Evolutionary conservation across 2,888 invertebrate genomes (phyloP).

Genomic region (Elegia similella): DNA sequence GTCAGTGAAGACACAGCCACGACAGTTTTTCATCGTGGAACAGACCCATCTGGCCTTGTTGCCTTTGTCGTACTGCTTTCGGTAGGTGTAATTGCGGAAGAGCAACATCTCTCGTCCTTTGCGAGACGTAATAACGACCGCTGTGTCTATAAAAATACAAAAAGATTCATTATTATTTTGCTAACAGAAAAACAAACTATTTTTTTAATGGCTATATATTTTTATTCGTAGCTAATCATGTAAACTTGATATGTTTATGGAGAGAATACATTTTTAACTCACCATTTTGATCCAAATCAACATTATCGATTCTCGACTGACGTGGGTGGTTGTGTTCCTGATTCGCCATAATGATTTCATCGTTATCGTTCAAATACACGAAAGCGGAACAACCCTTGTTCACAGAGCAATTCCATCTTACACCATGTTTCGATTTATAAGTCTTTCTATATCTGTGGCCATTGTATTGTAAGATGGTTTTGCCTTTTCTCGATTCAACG

Average conservation of each 20-base stretch:
- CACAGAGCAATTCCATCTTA: conserved; percentile 57
- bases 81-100: conserved; percentile 63
- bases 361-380: conserved; percentile 50
- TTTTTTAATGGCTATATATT: too few relatives aligned
- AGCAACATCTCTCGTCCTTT: conserved; percentile 71
- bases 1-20: conserved; percentile 62
- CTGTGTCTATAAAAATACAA: conserved; percentile 45
- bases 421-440: conserved; percentile 50
- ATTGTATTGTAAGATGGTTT: conserved; percentile 52
- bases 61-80: conserved; percentile 56
- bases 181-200: background rate
- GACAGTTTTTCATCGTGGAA: conserved; percentile 67
- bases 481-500: conserved; percentile 51
- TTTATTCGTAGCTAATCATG: too few relatives aligned
- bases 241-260: background rate
- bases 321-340: conserved; percentile 48
- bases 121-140: conserved; percentile 64
- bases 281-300: conserved; percentile 41
- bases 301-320: conserved; percentile 28
- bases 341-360: conserved; percentile 54
- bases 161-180: conserved; percentile 3
- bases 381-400: conserved; percentile 54
- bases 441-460: conserved; percentile 56
- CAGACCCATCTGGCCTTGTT: conserved; percentile 63
- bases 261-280: conserved; percentile 21